A percentile compares a stretch with the other conserved stretches of the same genome.
These are phyloP conservation scores for Delichon dasypus DNA, from an alignment of 2,797 vertebrate genomes.

Conservation along the genomic window DNA sequence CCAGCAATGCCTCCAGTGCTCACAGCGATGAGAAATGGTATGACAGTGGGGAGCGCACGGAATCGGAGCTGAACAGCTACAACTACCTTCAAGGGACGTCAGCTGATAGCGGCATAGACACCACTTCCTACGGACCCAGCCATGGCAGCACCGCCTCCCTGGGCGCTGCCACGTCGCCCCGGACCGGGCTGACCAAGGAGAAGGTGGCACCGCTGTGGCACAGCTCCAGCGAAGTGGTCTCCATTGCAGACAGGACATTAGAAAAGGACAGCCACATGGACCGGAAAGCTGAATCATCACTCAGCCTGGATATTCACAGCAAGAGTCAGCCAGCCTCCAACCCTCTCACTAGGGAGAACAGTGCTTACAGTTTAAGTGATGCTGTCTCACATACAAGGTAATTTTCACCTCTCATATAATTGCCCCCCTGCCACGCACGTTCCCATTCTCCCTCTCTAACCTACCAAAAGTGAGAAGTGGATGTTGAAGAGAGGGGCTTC, in stretches of 20 bases:
- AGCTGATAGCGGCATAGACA: constrained; percentile 90
- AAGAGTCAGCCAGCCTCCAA: constrained; percentile 80
- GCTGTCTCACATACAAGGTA: constrained; percentile 89
- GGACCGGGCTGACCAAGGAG: constrained; percentile 80
- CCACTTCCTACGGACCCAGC: constrained; percentile 86
- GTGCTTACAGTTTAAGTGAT: constrained; percentile 85
- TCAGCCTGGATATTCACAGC: constrained; percentile 77
- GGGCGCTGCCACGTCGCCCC: constrained; percentile 77
- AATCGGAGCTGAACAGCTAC: constrained; percentile 89
- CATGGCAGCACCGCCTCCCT: constrained; percentile 87
- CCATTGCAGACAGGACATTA: constrained; percentile 76
- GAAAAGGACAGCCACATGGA: constrained; percentile 79
- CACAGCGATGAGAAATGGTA: constrained; percentile 99
- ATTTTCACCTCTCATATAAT: neutral
- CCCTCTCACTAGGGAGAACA: constrained; percentile 82
- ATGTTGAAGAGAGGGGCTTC: neutral
- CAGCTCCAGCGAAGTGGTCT: constrained; percentile 81
- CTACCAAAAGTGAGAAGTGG: neutral
- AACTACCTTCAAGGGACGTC: constrained; percentile 91
- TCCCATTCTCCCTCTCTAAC: neutral
- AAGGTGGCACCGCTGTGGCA: constrained; percentile 88
- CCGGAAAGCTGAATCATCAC: constrained; percentile 80
- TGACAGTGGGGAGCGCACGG: constrained; percentile 83
- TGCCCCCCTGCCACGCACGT: neutral
- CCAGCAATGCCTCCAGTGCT: constrained; percentile 92